These are phyloP conservation scores for Orthonychiurus folsomi DNA, from an alignment of 2,888 invertebrate genomes.

Conservation along the genomic window DNA sequence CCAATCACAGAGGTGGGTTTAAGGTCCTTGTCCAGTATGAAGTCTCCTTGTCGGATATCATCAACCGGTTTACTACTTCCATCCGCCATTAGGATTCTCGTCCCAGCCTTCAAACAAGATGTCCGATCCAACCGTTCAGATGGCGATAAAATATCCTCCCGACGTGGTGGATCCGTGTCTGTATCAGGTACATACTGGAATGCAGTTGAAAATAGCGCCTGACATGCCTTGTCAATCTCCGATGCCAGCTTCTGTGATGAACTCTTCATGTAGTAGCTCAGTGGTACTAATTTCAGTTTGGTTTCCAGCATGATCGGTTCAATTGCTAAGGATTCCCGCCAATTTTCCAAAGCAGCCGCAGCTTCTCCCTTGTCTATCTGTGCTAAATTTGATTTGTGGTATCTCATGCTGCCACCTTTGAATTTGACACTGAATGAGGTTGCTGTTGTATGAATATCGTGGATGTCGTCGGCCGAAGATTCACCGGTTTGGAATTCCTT, in stretches of 20 bases:
- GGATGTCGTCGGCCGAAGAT: neutral
- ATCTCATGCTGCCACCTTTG: constrained; percentile 4
- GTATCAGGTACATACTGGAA: neutral
- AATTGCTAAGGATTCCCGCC: neutral
- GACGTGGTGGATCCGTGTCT: neutral
- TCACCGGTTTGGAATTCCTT: neutral
- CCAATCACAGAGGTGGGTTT: constrained; percentile 18
- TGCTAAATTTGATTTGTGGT: constrained; percentile 1
- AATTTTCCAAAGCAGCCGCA: constrained; percentile 1
- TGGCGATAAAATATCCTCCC: neutral
- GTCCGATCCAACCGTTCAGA: neutral
- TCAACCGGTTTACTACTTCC: constrained; percentile 18
- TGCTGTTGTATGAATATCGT: neutral
- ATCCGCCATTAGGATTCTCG: constrained; percentile 19
- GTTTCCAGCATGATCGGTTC: constrained; percentile 6
- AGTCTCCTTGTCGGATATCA: constrained; percentile 19
- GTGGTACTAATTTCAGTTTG: constrained; percentile 1
- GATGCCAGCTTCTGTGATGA: neutral
- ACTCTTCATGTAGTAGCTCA: neutral
- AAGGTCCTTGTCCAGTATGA: constrained; percentile 22
- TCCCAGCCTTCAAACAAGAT: constrained; percentile 22
- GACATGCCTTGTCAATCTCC: constrained; percentile 1
- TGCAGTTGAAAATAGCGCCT: neutral
- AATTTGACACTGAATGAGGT: constrained; percentile 6
- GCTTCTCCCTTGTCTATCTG: neutral